Conservation (phyloP, 2,113 vertebrate species). For the Antidorcas marsupialis region DNA sequence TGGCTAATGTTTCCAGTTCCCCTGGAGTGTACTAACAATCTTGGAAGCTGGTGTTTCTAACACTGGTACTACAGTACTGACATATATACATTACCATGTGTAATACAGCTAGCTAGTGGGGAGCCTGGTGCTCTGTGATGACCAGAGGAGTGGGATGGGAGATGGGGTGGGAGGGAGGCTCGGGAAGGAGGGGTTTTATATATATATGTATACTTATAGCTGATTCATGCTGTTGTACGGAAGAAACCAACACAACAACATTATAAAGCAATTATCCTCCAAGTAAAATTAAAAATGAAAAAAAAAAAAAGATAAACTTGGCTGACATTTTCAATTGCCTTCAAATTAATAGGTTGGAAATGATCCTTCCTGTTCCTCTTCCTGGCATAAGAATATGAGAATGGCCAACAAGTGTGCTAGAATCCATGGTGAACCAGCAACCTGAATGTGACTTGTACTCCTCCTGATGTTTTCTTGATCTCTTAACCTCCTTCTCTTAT, state of each 20-base stretch:
- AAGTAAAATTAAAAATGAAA: background rate
- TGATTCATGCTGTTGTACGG: background rate
- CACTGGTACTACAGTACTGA: slow-evolving; percentile 56
- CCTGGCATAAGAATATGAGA: slow-evolving; percentile 63
- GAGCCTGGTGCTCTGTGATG: background rate
- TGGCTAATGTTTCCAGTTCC: slow-evolving; percentile 67
- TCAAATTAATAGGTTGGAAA: slow-evolving; percentile 79
- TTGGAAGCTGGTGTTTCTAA: slow-evolving; percentile 68
- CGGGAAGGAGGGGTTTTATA: background rate
- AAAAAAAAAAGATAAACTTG: slow-evolving; percentile 63
- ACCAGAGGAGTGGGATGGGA: background rate
- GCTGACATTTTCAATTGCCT: slow-evolving; percentile 79
- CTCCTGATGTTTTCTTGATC: background rate
- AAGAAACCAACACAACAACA: background rate
- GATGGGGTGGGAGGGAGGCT: background rate
- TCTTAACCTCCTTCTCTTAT: background rate
- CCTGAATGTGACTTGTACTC: background rate
- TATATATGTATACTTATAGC: background rate
- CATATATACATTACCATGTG: background rate
- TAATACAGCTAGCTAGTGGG: background rate
- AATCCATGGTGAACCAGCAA: background rate
- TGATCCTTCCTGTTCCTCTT: slow-evolving; percentile 69
- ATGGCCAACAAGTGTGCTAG: background rate
- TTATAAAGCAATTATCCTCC: background rate
- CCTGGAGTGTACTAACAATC: slow-evolving; percentile 42